Base-by-base conservation (phyloP, 2,113 vertebrate genomes). In the Uropsilus gracilis region DNA sequence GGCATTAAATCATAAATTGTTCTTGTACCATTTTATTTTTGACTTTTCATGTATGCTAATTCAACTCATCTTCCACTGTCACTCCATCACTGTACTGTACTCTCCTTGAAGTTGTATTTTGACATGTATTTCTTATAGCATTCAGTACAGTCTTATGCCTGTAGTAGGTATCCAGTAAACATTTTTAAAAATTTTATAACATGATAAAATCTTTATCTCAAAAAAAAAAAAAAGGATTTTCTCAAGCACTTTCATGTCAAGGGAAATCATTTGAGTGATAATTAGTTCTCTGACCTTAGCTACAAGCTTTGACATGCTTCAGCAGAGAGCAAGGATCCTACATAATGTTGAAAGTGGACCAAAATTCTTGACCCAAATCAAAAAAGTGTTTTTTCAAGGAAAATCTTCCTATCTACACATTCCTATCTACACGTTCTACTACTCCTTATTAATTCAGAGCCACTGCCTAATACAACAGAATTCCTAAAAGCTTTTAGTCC, bases 321-420 rank as follows among this genome's bases (percentile, higher is more conserved):
- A 89, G 48, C 50, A 83, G 44, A 90, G 30, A 86, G 10, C 39
- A 76, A 78, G 34, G 1, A 17, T 83, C 10, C 26, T 86, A n/a
- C 16, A 44, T 34, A 91, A 75, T 44, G 53, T 32, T 87, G 28
- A 71, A 48, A 96, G 61, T 20, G 72, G 48, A 86, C 2, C 32
- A 96, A 84, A 84, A 94, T 73, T 92, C 57, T 83, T 89, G 90
- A 83, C 13, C 30, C 17, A 82, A 77, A 92, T 89, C 32, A 86
- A 93, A 89, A 8, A 87, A 69, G 80, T 75, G 78, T 1, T 94
- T 44, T 95, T 85, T 84, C 22, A 83, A 83, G 50, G 59, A 86
- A n/a, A 89, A 86, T 6, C 12, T 14, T 77, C 82, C n/a, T 44
- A 82, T 89, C 22, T 93, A 22, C n/a, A 86, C 78, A 59, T 91